Evolutionary conservation across 2,888 invertebrate genomes (phyloP), one percentile per base, ranked within the genome.

Genomic region (Nebria salina): DNA sequence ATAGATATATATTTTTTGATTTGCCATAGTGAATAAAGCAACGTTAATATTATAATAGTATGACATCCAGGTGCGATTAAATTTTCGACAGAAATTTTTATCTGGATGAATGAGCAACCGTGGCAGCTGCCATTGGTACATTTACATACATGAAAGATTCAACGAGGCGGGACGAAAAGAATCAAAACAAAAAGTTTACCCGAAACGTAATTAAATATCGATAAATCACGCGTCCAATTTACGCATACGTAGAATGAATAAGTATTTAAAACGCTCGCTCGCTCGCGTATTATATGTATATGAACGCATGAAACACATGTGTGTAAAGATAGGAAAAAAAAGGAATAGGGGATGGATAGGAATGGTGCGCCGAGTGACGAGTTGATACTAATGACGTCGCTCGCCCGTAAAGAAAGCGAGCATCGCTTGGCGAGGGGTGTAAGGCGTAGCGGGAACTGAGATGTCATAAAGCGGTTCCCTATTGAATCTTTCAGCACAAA

Each of bases 31-130:
- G 20, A 20, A 20, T 20, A 20, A 20, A 20, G 20, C 20, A 20
- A 20, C 20, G 20, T 20, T 20, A 20, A 20, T 20, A 20, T 20
- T 20, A 20, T 20, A 20, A 20, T 20, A 20, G 20, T 20, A 20
- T 20, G 1, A 20, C 20, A 20, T 13, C 81, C 81, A 81, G 81
- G 81, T 81, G 81, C 76, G 15, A 42, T 65, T 25, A 25, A 26
- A 20, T 73, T 73, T 42, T 73, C 41, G 26, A 34, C 42, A 43
- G 2, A 41, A 26, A 81, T 76, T 72, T 54, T 81, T 81, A 87
- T 87, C 87, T 85, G 85, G 86, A 85, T 85, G 86, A 76, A 76
- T 75, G 42, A 54, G 15, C 26, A 73, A 73, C n/a, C 26, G 26
- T 13, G 82, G 83, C 84, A 85, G 83, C 85, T 85, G 84, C 82